phyloP scores from a whole-genome alignment of 2,888 invertebrate species.

The Vanessa cardui region DNA sequence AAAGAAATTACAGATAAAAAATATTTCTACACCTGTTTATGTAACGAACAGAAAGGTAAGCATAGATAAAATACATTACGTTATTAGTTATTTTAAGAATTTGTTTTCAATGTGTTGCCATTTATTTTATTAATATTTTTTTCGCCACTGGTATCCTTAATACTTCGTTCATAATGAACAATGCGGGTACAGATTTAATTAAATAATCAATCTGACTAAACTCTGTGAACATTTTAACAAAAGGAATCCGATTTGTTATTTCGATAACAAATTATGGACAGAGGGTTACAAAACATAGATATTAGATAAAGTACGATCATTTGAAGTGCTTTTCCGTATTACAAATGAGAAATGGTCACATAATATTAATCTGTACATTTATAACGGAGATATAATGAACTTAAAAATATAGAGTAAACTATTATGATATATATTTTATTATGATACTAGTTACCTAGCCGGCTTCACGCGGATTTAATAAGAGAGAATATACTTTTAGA shows the following conservation, averaged over 20 bases:
- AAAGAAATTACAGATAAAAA: constrained; percentile 49
- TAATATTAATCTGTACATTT: neutral
- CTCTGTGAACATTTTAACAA: constrained; percentile 44
- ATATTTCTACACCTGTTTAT: constrained; percentile 37
- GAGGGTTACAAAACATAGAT: constrained; percentile 34
- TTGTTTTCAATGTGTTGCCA: neutral
- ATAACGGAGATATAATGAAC: neutral
- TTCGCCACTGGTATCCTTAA: neutral
- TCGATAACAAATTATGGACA: constrained; percentile 55
- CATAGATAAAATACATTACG: neutral
- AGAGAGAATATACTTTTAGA: no score
- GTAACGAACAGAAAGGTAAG: constrained; percentile 11
- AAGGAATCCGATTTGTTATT: constrained; percentile 49
- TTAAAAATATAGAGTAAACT: no score
- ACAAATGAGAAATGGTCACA: neutral
- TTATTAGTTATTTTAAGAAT: neutral
- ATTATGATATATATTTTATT: no score
- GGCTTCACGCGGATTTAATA: no score
- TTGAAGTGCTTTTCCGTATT: neutral
- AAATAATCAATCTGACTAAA: constrained; percentile 45
- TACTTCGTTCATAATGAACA: constrained; percentile 9
- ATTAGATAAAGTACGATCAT: constrained; percentile 30
- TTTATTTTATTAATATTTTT: neutral
- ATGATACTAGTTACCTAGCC: no score
- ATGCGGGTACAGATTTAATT: constrained; percentile 40